These are phyloP conservation scores for Hippocampus zosterae DNA, from an alignment of 2,113 vertebrate genomes.

Conservation along the genomic window DNA sequence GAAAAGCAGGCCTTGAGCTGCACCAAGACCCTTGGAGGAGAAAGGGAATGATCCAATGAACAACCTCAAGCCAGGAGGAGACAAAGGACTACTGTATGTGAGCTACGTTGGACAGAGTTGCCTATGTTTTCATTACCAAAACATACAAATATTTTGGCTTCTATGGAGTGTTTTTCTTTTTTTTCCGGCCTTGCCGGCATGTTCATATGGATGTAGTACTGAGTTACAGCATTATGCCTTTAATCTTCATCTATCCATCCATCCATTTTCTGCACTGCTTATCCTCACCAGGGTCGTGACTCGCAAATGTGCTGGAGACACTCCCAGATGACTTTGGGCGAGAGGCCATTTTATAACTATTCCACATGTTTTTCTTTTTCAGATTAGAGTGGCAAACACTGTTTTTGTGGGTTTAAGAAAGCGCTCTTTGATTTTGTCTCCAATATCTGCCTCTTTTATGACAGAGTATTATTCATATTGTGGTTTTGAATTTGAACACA, in stretches of 20 bases:
- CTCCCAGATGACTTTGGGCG: too few relatives aligned
- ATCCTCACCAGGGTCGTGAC: too few relatives aligned
- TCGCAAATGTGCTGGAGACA: too few relatives aligned
- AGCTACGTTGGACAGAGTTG: constrained; percentile 54
- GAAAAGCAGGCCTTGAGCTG: constrained; percentile 64
- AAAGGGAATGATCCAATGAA: constrained; percentile 51
- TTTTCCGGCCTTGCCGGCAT: constrained; percentile 59
- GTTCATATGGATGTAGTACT: constrained; percentile 65
- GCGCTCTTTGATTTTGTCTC: constrained; percentile 46
- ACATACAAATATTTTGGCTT: constrained; percentile 62
- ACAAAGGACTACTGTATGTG: constrained; percentile 34
- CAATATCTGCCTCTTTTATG: constrained; percentile 38
- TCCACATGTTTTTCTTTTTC: constrained; percentile 39
- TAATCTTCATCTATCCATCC: constrained; percentile 29
- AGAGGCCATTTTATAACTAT: constrained; percentile 8
- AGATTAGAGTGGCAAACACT: constrained; percentile 35
- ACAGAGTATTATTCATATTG: constrained; percentile 60
- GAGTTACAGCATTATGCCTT: constrained; percentile 66
- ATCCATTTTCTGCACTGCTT: too few relatives aligned
- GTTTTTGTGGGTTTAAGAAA: constrained; percentile 51
- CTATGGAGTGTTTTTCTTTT: constrained; percentile 51
- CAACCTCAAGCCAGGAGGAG: constrained; percentile 40
- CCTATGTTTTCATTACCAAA: constrained; percentile 62
- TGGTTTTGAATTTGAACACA: constrained; percentile 63
- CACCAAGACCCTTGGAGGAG: constrained; percentile 19